Conservation (phyloP, 64 coral and sea anemone genomes). For the Porites lutea region DNA sequence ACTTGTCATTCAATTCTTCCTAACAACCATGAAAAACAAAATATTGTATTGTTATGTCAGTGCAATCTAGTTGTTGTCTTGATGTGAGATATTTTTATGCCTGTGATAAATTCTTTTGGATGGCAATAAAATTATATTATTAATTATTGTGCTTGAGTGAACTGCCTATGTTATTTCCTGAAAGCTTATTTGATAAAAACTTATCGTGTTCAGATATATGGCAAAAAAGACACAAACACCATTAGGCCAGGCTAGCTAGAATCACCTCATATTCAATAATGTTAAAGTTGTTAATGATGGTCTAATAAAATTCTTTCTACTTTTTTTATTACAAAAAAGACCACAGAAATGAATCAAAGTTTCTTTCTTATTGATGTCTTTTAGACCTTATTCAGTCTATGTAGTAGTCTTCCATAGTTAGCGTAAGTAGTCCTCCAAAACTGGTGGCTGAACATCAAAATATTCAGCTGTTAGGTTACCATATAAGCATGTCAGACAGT, state of each 20-base stretch:
- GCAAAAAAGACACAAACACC: constrained; percentile 4
- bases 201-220: constrained; percentile 25
- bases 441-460: constrained; percentile 55
- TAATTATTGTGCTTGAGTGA: constrained; percentile 19
- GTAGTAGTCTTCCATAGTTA: constrained; percentile 36
- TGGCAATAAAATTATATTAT: constrained; percentile 5
- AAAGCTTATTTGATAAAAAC: constrained; percentile 36
- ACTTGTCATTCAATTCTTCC: constrained; percentile 22
- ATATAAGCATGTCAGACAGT: constrained; percentile 50
- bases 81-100: neutral
- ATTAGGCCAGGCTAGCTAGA: constrained; percentile 2
- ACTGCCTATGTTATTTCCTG: constrained; percentile 22
- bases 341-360: neutral
- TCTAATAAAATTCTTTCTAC: neutral
- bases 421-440: constrained; percentile 43
- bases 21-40: constrained; percentile 36
- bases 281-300: neutral
- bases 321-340: constrained; percentile 1
- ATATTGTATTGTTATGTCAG: constrained; percentile 25
- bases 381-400: constrained; percentile 34
- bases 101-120: neutral
- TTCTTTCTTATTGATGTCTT: constrained; percentile 21
- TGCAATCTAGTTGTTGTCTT: neutral
- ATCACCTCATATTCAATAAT: constrained; percentile 7
- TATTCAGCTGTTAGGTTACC: constrained; percentile 52